These are phyloP conservation scores for Acholoe squamosa DNA, from an alignment of 2,888 invertebrate genomes.

Conservation along the genomic window DNA sequence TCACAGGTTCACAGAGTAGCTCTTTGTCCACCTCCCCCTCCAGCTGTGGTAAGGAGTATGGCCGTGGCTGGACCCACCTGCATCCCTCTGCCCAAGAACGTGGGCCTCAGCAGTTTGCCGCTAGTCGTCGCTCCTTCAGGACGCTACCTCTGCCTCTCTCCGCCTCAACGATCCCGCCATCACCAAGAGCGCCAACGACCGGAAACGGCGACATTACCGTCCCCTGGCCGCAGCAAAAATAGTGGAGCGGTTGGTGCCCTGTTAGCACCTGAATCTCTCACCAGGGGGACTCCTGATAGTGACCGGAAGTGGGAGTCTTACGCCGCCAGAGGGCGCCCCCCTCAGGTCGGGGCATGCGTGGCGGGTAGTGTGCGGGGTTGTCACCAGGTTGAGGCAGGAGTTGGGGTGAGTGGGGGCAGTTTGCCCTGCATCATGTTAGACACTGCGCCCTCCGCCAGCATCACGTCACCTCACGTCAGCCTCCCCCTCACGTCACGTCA, in stretches of 20 bases:
- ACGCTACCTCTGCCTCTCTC: background rate
- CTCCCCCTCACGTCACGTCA: background rate
- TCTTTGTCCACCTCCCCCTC: background rate
- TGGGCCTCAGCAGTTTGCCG: constrained; percentile 11
- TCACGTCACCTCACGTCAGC: background rate
- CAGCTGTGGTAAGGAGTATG: background rate
- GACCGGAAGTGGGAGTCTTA: background rate
- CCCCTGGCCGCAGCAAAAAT: background rate
- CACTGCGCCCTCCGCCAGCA: background rate
- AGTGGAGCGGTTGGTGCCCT: too few species aligned
- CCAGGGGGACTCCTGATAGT: background rate
- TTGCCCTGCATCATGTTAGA: background rate
- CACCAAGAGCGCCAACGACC: background rate
- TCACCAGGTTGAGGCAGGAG: background rate
- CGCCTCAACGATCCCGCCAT: background rate
- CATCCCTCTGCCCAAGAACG: background rate
- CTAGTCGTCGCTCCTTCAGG: background rate
- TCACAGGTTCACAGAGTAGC: too few species aligned
- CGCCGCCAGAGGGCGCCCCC: background rate
- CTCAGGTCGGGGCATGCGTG: background rate
- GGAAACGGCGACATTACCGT: too few species aligned
- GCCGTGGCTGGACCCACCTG: constrained; percentile 3
- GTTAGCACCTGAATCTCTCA: background rate
- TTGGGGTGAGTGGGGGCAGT: background rate
- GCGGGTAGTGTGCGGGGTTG: background rate